These are phyloP conservation scores for Pogonus chalceus DNA, from an alignment of 1,140 invertebrate species.

Conservation along the genomic window DNA sequence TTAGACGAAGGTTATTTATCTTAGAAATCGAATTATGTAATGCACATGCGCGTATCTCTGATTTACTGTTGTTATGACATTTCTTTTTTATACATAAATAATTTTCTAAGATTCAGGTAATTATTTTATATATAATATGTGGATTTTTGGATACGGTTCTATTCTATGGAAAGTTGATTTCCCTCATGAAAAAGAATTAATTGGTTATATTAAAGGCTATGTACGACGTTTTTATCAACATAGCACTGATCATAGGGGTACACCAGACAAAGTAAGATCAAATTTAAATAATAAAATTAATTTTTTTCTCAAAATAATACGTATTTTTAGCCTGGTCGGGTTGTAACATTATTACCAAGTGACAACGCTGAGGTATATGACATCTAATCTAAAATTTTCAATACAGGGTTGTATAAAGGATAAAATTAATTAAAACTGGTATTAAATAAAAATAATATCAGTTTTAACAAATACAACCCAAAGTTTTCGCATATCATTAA, in stretches of 20 bases:
- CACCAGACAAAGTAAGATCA: slow-evolving; percentile 52
- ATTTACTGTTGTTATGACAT: no score
- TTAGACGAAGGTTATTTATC: no score
- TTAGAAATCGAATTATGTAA: no score
- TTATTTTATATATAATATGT: slow-evolving; percentile 42
- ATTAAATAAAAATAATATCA: no score
- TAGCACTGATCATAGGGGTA: slow-evolving; percentile 81
- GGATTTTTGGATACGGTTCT: slow-evolving; percentile 91
- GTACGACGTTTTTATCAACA: slow-evolving; percentile 82
- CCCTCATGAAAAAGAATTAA: slow-evolving; percentile 59
- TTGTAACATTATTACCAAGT: slow-evolving; percentile 72
- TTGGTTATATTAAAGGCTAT: slow-evolving; percentile 78
- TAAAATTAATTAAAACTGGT: no score
- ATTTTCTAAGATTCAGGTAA: background rate
- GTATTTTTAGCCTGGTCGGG: slow-evolving; percentile 60
- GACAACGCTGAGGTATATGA: slow-evolving; percentile 35
- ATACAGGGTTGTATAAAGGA: no score
- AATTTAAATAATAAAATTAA: background rate
- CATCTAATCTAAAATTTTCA: no score
- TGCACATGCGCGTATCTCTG: no score
- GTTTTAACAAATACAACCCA: no score
- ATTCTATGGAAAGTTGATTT: slow-evolving; percentile 91
- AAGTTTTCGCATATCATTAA: background rate
- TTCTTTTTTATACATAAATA: background rate
- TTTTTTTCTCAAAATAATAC: background rate